phyloP scores from a whole-genome alignment of 2,888 invertebrate species.

The Habrosyne pyritoides region DNA sequence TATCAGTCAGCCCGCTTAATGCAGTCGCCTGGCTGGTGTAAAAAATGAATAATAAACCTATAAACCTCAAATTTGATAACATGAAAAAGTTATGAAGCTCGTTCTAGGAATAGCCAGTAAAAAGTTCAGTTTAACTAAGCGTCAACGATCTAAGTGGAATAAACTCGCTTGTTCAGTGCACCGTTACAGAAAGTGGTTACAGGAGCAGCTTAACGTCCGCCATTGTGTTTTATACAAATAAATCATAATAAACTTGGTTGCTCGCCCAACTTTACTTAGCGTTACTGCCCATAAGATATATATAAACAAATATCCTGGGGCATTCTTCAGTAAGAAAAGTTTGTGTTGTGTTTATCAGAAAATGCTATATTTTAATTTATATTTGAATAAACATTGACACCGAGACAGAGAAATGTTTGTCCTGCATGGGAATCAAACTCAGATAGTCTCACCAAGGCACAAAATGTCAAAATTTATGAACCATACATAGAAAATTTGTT shows the following conservation, averaged over 20 bases:
- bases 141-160: neutral
- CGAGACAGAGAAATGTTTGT: no score
- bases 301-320: no score
- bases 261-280: neutral
- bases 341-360: no score
- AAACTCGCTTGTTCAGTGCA: slow-evolving; percentile 6
- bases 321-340: neutral
- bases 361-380: no score
- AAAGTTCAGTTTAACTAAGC: slow-evolving; percentile 2
- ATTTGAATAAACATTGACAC: no score
- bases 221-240: slow-evolving; percentile 1
- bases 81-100: neutral
- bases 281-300: neutral
- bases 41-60: neutral
- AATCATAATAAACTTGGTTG: neutral
- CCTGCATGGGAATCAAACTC: no score
- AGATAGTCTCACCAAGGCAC: no score
- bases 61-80: neutral
- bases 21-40: neutral
- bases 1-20: no score
- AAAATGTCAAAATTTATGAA: no score
- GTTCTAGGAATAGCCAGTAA: neutral
- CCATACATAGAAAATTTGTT: no score
- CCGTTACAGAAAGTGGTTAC: slow-evolving; percentile 6
- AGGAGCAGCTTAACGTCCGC: slow-evolving; percentile 2